Conservation (phyloP, 2,113 vertebrate species). For the Axis porcinus region DNA sequence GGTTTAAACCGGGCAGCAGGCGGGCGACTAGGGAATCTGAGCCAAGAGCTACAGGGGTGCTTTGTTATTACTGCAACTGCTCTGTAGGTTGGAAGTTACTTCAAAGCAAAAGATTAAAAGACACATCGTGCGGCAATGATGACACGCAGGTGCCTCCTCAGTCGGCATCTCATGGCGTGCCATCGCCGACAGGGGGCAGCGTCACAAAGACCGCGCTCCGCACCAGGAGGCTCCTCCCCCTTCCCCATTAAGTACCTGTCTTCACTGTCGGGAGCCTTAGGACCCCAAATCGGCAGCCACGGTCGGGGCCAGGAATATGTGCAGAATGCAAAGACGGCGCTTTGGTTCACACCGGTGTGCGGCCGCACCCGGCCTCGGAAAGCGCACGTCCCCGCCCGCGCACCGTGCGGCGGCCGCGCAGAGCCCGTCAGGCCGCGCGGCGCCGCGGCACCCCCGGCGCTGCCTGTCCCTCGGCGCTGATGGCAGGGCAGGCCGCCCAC, state of each 20-base stretch:
- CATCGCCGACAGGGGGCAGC: rapidly evolving
- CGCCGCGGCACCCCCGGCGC: rapidly evolving
- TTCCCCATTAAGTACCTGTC: neutral
- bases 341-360: neutral
- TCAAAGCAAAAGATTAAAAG: neutral
- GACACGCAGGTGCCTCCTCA: rapidly evolving
- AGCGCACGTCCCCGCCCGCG: rapidly evolving
- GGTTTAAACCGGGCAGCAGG: neutral
- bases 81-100: neutral
- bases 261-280: neutral
- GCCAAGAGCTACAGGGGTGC: too few species aligned
- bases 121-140: rapidly evolving
- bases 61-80: neutral
- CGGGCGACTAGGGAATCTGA: neutral
- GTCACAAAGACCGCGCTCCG: rapidly evolving
- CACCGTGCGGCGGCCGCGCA: rapidly evolving
- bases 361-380: neutral
- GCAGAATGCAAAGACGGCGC: rapidly evolving
- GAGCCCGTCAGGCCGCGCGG: too few species aligned
- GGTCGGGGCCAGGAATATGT: rapidly evolving
- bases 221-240: neutral
- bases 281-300: neutral
- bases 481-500: neutral
- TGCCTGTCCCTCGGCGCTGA: rapidly evolving
- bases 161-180: rapidly evolving